Percentiles rank a stretch among this genome's conserved stretches.
These are phyloP conservation scores for Cremastobaeus sp. DNA, from an alignment of 2,888 invertebrate species.

Conservation along the genomic window DNA sequence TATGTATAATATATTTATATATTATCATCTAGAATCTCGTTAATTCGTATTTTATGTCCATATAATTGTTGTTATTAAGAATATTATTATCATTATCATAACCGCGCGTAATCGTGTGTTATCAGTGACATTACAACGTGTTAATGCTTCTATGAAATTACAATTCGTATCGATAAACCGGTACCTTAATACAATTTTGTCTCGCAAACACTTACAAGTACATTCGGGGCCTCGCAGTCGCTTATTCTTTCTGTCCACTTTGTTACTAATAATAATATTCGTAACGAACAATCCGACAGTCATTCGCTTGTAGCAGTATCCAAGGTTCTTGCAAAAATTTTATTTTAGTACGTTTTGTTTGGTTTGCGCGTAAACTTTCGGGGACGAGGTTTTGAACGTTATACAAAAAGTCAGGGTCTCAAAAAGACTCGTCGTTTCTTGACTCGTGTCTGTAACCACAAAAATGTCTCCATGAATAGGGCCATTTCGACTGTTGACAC, in stretches of 20 bases:
- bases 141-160: slow-evolving; percentile 70
- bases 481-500: too few species aligned
- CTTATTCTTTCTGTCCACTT: slow-evolving; percentile 33
- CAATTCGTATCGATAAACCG: slow-evolving; percentile 67
- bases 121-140: slow-evolving; percentile 69
- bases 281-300: slow-evolving; percentile 59
- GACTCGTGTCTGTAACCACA: too few species aligned
- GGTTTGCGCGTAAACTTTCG: slow-evolving; percentile 10
- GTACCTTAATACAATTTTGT: slow-evolving; percentile 64
- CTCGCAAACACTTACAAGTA: slow-evolving; percentile 34
- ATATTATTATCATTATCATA: slow-evolving; percentile 70
- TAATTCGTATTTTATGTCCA: slow-evolving; percentile 66
- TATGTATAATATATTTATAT: slow-evolving; percentile 62
- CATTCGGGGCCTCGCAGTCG: slow-evolving; percentile 53
- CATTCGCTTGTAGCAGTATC: slow-evolving; percentile 17
- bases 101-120: slow-evolving; percentile 64
- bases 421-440: slow-evolving; percentile 1
- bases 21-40: slow-evolving; percentile 70
- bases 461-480: neutral
- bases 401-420: slow-evolving; percentile 26
- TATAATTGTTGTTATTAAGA: slow-evolving; percentile 70
- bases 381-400: slow-evolving; percentile 31
- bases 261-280: slow-evolving; percentile 62
- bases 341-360: neutral
- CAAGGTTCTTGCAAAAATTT: slow-evolving; percentile 11